phyloP scores from a whole-genome alignment of 1,140 invertebrate species.

The Heliconius eleuchia region DNA sequence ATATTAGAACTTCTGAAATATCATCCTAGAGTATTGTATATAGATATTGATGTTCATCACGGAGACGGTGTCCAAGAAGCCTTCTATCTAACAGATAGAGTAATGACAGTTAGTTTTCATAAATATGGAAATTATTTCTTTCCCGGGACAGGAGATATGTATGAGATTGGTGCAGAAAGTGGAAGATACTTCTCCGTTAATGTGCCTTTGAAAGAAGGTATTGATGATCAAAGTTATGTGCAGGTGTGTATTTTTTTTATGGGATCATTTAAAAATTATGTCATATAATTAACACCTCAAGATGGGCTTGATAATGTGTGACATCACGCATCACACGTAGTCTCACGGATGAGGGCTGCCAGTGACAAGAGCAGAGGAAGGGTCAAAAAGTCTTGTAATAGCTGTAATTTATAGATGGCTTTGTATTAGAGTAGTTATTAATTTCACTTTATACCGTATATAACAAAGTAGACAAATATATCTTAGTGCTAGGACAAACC shows the following conservation, averaged over 20 bases:
- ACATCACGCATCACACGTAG: too few species aligned
- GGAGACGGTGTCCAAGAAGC: conserved; percentile 99
- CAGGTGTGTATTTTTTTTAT: conserved; percentile 76
- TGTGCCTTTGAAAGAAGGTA: conserved; percentile 97
- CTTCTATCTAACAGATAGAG: conserved; percentile 98
- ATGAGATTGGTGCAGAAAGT: conserved; percentile 95
- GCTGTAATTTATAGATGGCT: too few species aligned
- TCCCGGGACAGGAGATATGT: conserved; percentile 99
- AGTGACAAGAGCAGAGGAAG: too few species aligned
- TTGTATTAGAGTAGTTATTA: too few species aligned
- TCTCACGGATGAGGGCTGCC: too few species aligned
- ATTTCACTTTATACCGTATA: too few species aligned
- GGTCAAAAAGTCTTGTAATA: too few species aligned
- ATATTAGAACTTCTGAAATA: conserved; percentile 98
- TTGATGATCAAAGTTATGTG: conserved; percentile 96
- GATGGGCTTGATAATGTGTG: too few species aligned
- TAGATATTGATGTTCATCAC: conserved; percentile 99
- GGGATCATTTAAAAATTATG: not conserved
- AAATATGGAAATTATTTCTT: conserved; percentile 99
- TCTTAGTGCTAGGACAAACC: too few species aligned
- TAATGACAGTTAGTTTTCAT: conserved; percentile 99
- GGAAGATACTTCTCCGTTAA: conserved; percentile 98
- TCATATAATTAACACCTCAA: not conserved
- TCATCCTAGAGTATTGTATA: conserved; percentile 97
- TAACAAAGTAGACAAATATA: too few species aligned